phyloP scores from a whole-genome alignment of 2,797 vertebrate genomes.

The Spheniscus humboldti region DNA sequence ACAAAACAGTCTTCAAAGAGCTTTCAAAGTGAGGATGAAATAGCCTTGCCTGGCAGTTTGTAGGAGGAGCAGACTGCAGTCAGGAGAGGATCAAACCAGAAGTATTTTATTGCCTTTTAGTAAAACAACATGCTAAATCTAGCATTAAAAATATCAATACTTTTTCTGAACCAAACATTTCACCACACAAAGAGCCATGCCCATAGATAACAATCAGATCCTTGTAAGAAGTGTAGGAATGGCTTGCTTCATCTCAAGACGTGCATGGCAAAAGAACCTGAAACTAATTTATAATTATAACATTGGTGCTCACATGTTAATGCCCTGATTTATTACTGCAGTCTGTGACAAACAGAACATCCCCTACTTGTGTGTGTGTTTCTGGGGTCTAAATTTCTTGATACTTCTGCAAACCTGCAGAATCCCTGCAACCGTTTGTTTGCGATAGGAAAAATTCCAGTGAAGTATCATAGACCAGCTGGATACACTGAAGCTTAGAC shows the following conservation, averaged over 20 bases:
- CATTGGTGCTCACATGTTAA: neutral
- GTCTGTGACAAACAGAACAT: neutral
- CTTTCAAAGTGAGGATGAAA: neutral
- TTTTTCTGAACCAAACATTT: neutral
- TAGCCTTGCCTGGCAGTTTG: neutral
- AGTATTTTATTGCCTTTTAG: neutral
- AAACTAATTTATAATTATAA: neutral
- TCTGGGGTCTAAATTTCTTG: neutral
- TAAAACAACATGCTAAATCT: neutral
- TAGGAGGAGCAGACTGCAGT: neutral
- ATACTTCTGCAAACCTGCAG: neutral
- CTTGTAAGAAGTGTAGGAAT: neutral
- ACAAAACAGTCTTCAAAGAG: neutral
- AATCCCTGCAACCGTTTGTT: rapidly evolving
- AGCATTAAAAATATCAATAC: neutral
- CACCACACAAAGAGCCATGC: neutral
- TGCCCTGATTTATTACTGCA: neutral
- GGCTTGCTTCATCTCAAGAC: neutral
- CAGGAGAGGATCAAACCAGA: neutral
- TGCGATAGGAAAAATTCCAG: neutral
- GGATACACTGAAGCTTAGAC: neutral
- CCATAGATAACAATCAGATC: neutral
- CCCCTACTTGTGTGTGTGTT: neutral
- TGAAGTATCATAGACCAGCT: neutral
- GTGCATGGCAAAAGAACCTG: neutral